phyloP scores from a whole-genome alignment of 2,797 vertebrate genomes.

The Phoxinus dragarum region DNA sequence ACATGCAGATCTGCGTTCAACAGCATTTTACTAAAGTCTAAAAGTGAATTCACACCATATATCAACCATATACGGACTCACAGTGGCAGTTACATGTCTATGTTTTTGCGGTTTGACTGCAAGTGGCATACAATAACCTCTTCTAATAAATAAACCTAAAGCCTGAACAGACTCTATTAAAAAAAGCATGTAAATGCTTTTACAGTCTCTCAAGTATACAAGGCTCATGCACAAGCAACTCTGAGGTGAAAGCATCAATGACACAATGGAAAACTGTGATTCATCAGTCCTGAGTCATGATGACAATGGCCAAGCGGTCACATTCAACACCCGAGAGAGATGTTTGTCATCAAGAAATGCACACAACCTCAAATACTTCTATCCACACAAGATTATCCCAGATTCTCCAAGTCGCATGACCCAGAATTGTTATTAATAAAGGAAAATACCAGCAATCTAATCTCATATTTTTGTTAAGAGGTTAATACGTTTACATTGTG shows the following conservation, averaged over 20 bases:
- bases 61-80: background rate
- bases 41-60: background rate
- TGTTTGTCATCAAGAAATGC: background rate
- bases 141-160: background rate
- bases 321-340: conserved; percentile 12
- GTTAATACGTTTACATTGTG: background rate
- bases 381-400: background rate
- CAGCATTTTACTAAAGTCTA: conserved; percentile 15
- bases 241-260: background rate
- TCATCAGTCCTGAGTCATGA: background rate
- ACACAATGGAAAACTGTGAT: background rate
- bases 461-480: background rate
- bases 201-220: background rate
- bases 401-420: background rate
- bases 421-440: background rate
- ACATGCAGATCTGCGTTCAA: conserved; percentile 29
- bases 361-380: background rate
- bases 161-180: background rate
- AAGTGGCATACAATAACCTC: background rate
- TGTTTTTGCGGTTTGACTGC: background rate
- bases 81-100: background rate
- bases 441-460: background rate
- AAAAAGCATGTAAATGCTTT: background rate
- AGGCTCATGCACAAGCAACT: background rate
- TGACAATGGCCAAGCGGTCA: background rate